Evolutionary conservation across 2,888 invertebrate species (phyloP), one percentile per base, ranked within the genome.

Genomic region (Hermaeophaga mercurialis): DNA sequence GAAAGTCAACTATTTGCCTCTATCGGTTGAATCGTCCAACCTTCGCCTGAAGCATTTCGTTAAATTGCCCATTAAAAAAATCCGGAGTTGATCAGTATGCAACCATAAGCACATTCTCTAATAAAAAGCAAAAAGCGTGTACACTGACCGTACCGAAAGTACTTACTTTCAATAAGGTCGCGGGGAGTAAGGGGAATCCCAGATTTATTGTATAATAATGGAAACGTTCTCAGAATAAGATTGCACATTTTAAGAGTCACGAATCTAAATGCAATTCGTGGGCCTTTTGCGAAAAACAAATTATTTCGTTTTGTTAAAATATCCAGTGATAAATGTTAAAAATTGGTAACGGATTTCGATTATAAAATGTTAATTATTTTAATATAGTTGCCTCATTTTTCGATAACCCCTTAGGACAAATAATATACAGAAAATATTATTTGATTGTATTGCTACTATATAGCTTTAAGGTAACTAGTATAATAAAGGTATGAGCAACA

Each of bases 21-120:
- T 43, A 24, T 43, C 26, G 43, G 43, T 44, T 43, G 43, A 11
- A 50, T 14, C 31, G 50, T 43, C 41, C 52, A 52, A 52, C 52
- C 52, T 52, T 52, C 52, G 52, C 52, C 34, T 17, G 52, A 52
- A 52, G 52, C 52, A 43, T 41, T 50, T 50, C 41, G 28, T 43
- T 52, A 43, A 52, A 50, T 24, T 11, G 34, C 17, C 34, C 19
- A 43, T 31, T 31, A 12, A 24, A 38, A 52, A 52, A 43, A 52
- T 39, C 3, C 17, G 3, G 17, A 48, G 26, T 24, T 15, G 48
- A 48, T 39, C 39, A 48, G 48, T 39, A 48, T 48, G 48, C 38
- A 48, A 48, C 26, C 17, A 12, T 38, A 38, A 26, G 48, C 38
- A 48, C 38, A 36, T 26, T 38, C 26, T 5, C 18, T 48, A 48